Conservation (phyloP, 2,888 invertebrate genomes). For the Synanthedon formicaeformis region DNA sequence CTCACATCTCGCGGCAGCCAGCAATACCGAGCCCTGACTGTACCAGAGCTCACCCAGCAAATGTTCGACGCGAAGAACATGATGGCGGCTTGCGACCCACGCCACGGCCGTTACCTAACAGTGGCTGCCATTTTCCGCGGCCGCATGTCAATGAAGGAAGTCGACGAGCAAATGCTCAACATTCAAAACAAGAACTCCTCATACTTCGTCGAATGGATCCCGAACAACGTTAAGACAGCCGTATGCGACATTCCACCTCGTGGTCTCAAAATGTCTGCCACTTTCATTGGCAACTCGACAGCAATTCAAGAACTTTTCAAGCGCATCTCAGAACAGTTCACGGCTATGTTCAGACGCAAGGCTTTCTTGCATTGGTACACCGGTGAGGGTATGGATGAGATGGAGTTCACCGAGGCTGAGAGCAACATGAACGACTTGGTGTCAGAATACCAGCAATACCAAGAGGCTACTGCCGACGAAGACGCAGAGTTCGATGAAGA, state of each 20-base stretch:
- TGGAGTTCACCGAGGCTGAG: slow-evolving; percentile 96
- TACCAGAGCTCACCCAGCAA: slow-evolving; percentile 91
- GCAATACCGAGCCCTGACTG: slow-evolving; percentile 90
- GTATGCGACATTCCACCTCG: slow-evolving; percentile 89
- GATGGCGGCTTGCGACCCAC: slow-evolving; percentile 96
- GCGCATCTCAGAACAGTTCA: slow-evolving; percentile 91
- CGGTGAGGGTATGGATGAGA: slow-evolving; percentile 96
- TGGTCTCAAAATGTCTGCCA: slow-evolving; percentile 94
- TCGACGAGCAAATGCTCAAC: slow-evolving; percentile 93
- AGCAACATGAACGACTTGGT: slow-evolving; percentile 96
- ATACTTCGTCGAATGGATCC: slow-evolving; percentile 93
- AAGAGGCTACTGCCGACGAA: slow-evolving; percentile 88
- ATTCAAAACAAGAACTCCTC: slow-evolving; percentile 95
- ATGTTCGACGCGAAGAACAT: slow-evolving; percentile 97
- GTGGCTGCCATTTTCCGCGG: slow-evolving; percentile 93
- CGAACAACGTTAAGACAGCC: slow-evolving; percentile 87
- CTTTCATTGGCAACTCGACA: slow-evolving; percentile 93
- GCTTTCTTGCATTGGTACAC: slow-evolving; percentile 99
- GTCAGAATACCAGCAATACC: slow-evolving; percentile 96
- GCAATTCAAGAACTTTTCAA: slow-evolving; percentile 95
- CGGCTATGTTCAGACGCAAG: slow-evolving; percentile 96
- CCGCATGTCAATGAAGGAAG: slow-evolving; percentile 94
- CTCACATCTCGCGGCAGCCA: slow-evolving; percentile 90
- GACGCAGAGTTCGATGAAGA: slow-evolving; percentile 86
- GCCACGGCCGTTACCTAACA: slow-evolving; percentile 91